Evolutionary conservation across 2,797 vertebrate genomes (phyloP), one percentile per base, ranked within the genome.

Genomic region (Champsocephalus esox): DNA sequence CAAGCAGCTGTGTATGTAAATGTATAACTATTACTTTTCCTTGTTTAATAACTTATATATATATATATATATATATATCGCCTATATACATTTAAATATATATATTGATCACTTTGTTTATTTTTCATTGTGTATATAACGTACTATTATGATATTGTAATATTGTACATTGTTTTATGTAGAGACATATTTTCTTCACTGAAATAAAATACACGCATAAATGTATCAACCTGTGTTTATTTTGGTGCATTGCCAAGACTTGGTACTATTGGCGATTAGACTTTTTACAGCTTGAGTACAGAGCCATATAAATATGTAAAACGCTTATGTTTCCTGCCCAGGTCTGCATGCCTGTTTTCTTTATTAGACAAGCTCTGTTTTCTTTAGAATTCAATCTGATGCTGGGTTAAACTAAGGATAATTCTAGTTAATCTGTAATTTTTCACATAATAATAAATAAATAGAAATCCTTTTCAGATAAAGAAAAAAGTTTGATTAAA

Each of bases 181-280:
- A 87, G 75, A 91, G 28, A 77, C 48, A 73, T 92, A 89, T 93
- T 92, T 89, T 91, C 92, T 93, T 91, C 81, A 80, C 74, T 66
- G 56, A 86, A 88, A 87, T 81, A 87, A 85, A 38, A 85, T 62
- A 38, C 19, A 73, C 78, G 52, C 75, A 85, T 66, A 83, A 83
- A 86, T 67, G 13, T 61, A 50, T 76, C 9, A 62, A 71, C 1
- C 3, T 66, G 61, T 68, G 43, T 73, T 68, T 44, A 12, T 46
- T 71, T 59, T 61, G 28, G 13, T 71, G 10, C 21, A 55, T 44
- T 59, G 41, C 13, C 14, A 73, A 75, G 3, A 56, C 3, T 69
- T 38, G 24, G 44, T 46, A 17, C 77, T 54, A 59, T 63, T 16
- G 13, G 44, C 8, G 12, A 69, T 79, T 46, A 66, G 41, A 55